Evolutionary conservation across 2,888 invertebrate species (phyloP), one percentile per base, ranked within the genome.

Genomic region (Incurvaria masculella): DNA sequence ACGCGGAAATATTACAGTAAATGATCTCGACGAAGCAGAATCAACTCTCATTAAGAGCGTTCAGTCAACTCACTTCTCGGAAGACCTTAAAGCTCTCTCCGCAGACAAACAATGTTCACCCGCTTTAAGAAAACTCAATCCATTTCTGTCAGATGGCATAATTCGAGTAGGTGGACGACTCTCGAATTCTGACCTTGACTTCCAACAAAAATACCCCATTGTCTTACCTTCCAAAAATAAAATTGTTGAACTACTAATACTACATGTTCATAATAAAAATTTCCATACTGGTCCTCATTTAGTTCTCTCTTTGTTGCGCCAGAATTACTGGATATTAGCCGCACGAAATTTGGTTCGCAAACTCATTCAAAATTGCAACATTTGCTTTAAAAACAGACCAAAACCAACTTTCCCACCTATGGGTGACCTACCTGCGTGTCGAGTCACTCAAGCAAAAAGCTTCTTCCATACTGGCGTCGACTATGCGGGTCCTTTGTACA

Each of bases 101-200:
- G 14, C 3, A 14, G 14, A 33, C 14, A 33, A 33, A 33, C 33
- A 8, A n/a, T 33, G 11, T 33, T 33, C 33, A n/a, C 33, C 14
- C 11, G 33, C 14, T n/a, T n/a, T n/a, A n/a, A n/a, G n/a, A n/a
- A 39, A 20, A 46, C 41, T 46, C n/a, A 40, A 46, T 23, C 45
- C 41, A 4, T 46, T 40, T 26, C 21, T 46, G 6, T 39, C 39
- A 16, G 40, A 40, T 14, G 21, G 40, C 16, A 46, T 46, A 6
- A 20, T 46, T 17, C 20, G 40, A 21, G 45, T 46, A 23, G 45
- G 45, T 1, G 45, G 45, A 16, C 39, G 45, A 23, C 18, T 46
- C 3, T n/a, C 16, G 14, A 20, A 46, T 16, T 20, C 45, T n/a
- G 5, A 14, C 21, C 20, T 46, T 10, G 27, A 26, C 8, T 39